Evolutionary conservation across 2,888 invertebrate genomes (phyloP).

Genomic region (Zaprionus obscuricornis): DNA sequence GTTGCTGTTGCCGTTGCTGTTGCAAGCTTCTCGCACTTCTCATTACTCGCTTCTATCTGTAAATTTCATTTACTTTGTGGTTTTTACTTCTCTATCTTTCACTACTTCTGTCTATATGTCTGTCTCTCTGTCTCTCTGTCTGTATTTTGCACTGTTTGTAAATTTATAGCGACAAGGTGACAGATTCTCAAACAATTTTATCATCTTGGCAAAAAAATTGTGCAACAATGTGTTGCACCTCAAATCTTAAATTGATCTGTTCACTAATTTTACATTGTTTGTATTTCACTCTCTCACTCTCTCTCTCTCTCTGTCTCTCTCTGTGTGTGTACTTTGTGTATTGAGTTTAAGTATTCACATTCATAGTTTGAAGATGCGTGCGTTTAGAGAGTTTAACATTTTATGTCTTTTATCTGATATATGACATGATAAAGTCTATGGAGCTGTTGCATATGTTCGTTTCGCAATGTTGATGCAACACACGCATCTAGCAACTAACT

Average conservation of each 20-base stretch:
- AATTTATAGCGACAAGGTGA: slow-evolving; percentile 72
- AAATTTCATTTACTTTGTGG: neutral
- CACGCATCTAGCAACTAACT: slow-evolving; percentile 38
- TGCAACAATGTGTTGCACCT: slow-evolving; percentile 50
- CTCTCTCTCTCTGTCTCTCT: slow-evolving; percentile 8
- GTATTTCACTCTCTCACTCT: no score
- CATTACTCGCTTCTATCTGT: neutral
- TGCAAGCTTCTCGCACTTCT: neutral
- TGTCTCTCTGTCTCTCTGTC: slow-evolving; percentile 1
- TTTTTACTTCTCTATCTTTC: neutral
- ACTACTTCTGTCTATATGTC: neutral
- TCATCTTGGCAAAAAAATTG: slow-evolving; percentile 48
- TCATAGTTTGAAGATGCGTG: slow-evolving; percentile 7
- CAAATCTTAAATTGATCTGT: slow-evolving; percentile 18
- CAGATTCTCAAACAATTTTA: slow-evolving; percentile 75
- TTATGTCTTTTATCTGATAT: slow-evolving; percentile 24
- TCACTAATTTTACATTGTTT: slow-evolving; percentile 26
- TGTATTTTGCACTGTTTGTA: slow-evolving; percentile 34
- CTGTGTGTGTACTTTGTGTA: slow-evolving; percentile 4
- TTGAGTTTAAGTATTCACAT: slow-evolving; percentile 39
- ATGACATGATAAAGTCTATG: slow-evolving; percentile 31
- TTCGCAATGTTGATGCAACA: neutral
- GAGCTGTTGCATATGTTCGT: slow-evolving; percentile 47
- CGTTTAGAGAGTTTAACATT: slow-evolving; percentile 31
- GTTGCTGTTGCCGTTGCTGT: slow-evolving; percentile 26